Evolutionary conservation across 2,888 invertebrate genomes (phyloP), one percentile per base, ranked within the genome.

Genomic region (Epirrhoe tristata): DNA sequence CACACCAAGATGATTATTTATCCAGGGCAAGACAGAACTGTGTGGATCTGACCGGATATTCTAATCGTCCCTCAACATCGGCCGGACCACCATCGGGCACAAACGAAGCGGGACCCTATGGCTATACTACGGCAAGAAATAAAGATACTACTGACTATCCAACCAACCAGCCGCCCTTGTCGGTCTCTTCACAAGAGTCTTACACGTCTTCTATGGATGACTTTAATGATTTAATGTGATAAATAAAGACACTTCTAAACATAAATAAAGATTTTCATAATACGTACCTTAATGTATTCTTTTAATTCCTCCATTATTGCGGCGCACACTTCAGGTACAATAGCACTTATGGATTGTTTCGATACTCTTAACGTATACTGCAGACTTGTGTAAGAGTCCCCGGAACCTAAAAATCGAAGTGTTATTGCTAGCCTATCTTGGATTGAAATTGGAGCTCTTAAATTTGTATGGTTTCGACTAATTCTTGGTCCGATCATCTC

Each of bases 401-500:
- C 43, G 10, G 43, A 12, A 12, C 12, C 43, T n/a, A 43, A 43
- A 43, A 12, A 43, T n/a, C 43, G 53, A 32, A 53, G 64, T 58
- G 64, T 66, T 66, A 66, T 66, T 54, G 67, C 67, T 52, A 70
- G 67, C 52, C 70, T 70, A 43, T 66, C 67, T 70, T 70, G 67
- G 59, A 56, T 59, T 70, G 65, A 67, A 70, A 70, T 70, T 70
- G 66, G 61, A 56, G 61, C 66, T 50, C 70, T 67, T 64, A 67
- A 70, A 48, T 65, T 34, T 67, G 67, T 56, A 55, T 48, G 53
- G 16, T 70, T 67, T 58, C 69, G 67, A 71, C 36, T 57, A 58
- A 70, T 72, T 68, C 70, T 68, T 68, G 72, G 66, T 70, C 59
- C 68, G 70, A 72, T 55, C 58, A 72, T 55, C 55, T 14, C 50